Conservation (phyloP, 2,888 invertebrate genomes). For the Nebria brevicollis region DNA sequence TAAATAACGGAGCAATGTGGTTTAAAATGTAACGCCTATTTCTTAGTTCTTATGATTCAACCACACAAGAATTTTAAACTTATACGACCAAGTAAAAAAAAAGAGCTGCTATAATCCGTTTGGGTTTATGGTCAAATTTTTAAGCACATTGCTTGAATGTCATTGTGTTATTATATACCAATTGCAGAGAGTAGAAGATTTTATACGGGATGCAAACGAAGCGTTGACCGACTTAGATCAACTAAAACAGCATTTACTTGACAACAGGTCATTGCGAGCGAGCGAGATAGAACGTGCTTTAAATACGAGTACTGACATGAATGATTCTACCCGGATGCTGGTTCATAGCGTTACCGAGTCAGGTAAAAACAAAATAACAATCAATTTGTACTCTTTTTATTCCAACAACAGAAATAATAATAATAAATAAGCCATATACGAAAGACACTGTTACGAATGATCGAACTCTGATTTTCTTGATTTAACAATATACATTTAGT, state of each 20-base stretch:
- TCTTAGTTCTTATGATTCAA: no score
- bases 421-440: not conserved
- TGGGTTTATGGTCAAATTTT: no score
- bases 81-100: no score
- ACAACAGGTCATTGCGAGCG: conserved; percentile 66
- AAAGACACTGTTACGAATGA: not conserved
- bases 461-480: no score
- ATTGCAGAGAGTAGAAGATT: conserved; percentile 74
- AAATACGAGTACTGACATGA: conserved; percentile 66
- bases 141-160: not conserved
- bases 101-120: no score
- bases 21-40: no score
- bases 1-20: no score
- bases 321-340: conserved; percentile 64
- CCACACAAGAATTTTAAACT: no score
- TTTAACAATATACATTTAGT: no score
- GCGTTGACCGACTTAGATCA: conserved; percentile 71
- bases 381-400: not conserved
- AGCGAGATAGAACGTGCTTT: conserved; percentile 69
- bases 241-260: conserved; percentile 68
- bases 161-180: not conserved
- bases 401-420: not conserved
- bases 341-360: conserved; percentile 64
- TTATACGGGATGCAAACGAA: conserved; percentile 69
- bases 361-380: conserved; percentile 58